These are phyloP conservation scores for Diplazon laetatorius DNA, from an alignment of 2,888 invertebrate genomes.

Conservation along the genomic window DNA sequence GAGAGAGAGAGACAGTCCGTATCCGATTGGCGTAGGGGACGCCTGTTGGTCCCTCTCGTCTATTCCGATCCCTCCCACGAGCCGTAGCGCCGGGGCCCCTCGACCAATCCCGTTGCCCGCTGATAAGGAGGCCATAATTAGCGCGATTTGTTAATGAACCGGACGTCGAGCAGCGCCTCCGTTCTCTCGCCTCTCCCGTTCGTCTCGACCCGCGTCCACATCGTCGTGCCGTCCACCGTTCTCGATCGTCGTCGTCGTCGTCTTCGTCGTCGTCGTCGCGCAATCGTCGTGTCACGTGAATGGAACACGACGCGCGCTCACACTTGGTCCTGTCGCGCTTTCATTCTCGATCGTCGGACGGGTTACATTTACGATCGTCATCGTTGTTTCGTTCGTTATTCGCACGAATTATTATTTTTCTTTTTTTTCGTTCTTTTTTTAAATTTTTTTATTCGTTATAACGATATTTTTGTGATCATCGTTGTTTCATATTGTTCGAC, in stretches of 20 bases:
- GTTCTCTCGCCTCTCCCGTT: constrained; percentile 26
- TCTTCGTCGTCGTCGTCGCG: constrained; percentile 55
- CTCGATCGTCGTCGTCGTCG: constrained; percentile 48
- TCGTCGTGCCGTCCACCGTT: too few species aligned
- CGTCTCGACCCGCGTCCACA: constrained; percentile 6
- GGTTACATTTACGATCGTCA: constrained; percentile 18
- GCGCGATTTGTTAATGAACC: constrained; percentile 78
- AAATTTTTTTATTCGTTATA: background rate
- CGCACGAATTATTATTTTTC: too few species aligned
- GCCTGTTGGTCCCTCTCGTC: constrained; percentile 73
- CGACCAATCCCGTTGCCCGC: constrained; percentile 74
- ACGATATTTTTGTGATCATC: background rate
- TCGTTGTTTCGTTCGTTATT: background rate
- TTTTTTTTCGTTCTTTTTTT: too few species aligned
- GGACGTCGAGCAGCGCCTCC: constrained; percentile 67
- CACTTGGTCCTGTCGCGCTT: constrained; percentile 36
- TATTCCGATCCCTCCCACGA: constrained; percentile 75
- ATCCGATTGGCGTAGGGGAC: constrained; percentile 74
- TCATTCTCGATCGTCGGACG: constrained; percentile 45
- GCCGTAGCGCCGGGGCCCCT: constrained; percentile 63
- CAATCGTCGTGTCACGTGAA: constrained; percentile 46
- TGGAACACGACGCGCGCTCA: constrained; percentile 49
- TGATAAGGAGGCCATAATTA: constrained; percentile 80
- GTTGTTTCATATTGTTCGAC: background rate
- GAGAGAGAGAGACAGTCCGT: constrained; percentile 58